A percentile compares a stretch with the other conserved stretches of the same genome.
phyloP scores from a whole-genome alignment of 2,888 invertebrate species.

The Philereme transversata region DNA sequence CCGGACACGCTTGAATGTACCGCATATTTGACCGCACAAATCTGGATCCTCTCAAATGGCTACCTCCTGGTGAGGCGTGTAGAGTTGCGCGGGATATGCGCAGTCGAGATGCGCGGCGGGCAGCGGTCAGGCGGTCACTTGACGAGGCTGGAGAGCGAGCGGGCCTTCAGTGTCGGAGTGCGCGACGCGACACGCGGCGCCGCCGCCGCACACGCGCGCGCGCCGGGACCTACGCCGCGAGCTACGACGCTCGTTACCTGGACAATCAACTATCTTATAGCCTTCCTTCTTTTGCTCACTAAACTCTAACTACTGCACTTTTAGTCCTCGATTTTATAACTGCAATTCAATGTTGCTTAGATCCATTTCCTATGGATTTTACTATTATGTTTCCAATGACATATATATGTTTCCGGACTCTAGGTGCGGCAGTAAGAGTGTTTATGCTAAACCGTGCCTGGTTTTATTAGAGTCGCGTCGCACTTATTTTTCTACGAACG shows the following conservation, averaged over 20 bases:
- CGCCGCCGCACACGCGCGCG: conserved; percentile 74
- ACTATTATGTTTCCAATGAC: too few relatives aligned
- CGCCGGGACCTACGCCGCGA: conserved; percentile 80
- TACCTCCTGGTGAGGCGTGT: conserved; percentile 25
- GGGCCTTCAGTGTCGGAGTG: conserved; percentile 82
- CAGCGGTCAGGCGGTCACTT: conserved; percentile 77
- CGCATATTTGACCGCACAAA: not conserved
- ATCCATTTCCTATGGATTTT: too few relatives aligned
- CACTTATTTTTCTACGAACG: too few relatives aligned
- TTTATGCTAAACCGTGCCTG: conserved; percentile 1
- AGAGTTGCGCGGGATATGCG: conserved; percentile 31
- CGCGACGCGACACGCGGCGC: conserved; percentile 71
- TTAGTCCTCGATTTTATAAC: too few relatives aligned
- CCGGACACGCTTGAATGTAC: conserved; percentile 4
- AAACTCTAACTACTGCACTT: too few relatives aligned
- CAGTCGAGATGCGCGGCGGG: conserved; percentile 37
- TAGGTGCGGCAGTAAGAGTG: not conserved
- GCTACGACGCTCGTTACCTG: conserved; percentile 75
- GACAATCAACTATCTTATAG: conserved; percentile 5
- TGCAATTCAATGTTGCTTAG: too few relatives aligned
- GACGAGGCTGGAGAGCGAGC: conserved; percentile 83
- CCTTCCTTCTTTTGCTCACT: not conserved
- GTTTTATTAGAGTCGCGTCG: not conserved
- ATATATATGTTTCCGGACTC: too few relatives aligned
- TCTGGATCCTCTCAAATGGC: conserved; percentile 15